Evolutionary conservation across 2,888 invertebrate genomes (phyloP).

Genomic region (Noctuana brunneofusca): DNA sequence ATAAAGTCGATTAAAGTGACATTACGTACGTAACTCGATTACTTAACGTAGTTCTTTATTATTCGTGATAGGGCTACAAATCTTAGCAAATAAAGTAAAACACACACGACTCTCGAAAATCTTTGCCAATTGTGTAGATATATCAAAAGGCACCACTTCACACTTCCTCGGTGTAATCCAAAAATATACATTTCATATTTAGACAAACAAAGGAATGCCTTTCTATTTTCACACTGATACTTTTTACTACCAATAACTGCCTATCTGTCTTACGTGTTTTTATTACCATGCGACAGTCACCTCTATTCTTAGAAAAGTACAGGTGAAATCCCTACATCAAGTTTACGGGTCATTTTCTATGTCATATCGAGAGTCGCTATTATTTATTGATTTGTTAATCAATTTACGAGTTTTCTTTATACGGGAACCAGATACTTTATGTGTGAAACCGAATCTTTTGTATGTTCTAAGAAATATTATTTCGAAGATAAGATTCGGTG

Average conservation of each 20-base stretch:
- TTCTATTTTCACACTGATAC: conserved; percentile 71
- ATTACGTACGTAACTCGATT: too few species aligned
- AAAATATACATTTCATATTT: conserved; percentile 38
- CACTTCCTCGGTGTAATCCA: conserved; percentile 22
- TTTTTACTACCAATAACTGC: conserved; percentile 41
- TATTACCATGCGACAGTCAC: conserved; percentile 8
- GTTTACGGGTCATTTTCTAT: conserved; percentile 34
- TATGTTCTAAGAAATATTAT: conserved; percentile 45
- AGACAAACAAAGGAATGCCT: conserved; percentile 44
- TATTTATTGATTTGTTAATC: conserved; percentile 76
- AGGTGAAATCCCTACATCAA: conserved; percentile 35
- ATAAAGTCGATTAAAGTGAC: neutral
- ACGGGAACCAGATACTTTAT: conserved; percentile 55
- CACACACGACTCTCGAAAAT: neutral
- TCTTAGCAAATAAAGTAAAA: conserved; percentile 1
- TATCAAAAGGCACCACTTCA: conserved; percentile 28
- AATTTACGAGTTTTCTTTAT: conserved; percentile 66
- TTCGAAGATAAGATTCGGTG: conserved; percentile 40
- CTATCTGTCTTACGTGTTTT: conserved; percentile 27
- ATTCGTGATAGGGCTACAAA: neutral
- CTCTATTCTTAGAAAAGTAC: conserved; percentile 31
- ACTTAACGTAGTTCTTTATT: too few species aligned
- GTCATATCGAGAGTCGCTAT: conserved; percentile 48
- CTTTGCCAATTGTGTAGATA: conserved; percentile 13
- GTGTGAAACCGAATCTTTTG: conserved; percentile 58